Conservation (phyloP, 2,888 invertebrate genomes). For the Nipponacmea schrenckii region DNA sequence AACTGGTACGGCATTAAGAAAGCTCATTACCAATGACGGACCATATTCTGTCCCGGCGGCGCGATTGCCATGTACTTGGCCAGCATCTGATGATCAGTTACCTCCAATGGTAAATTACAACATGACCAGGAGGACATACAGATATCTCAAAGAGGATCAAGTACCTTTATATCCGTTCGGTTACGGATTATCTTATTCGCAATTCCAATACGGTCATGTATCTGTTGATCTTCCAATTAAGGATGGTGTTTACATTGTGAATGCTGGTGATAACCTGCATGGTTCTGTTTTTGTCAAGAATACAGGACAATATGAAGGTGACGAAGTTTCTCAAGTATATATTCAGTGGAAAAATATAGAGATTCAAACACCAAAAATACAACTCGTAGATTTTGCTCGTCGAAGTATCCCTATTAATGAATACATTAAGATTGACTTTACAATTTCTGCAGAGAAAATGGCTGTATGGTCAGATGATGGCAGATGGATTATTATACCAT, state of each 20-base stretch:
- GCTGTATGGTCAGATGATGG: conserved; percentile 45
- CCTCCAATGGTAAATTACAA: conserved; percentile 41
- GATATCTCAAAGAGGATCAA: conserved; percentile 42
- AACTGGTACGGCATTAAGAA: conserved; percentile 51
- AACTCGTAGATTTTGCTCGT: conserved; percentile 48
- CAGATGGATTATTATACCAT: conserved; percentile 42
- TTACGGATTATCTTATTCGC: conserved; percentile 50
- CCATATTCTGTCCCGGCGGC: conserved; percentile 52
- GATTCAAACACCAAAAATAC: conserved; percentile 44
- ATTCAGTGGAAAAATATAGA: conserved; percentile 50
- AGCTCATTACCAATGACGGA: conserved; percentile 39
- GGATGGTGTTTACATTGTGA: conserved; percentile 21
- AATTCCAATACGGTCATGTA: conserved; percentile 37
- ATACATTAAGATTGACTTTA: conserved; percentile 25
- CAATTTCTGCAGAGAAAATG: conserved; percentile 44
- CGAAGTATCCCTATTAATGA: conserved; percentile 28
- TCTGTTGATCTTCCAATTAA: conserved; percentile 21
- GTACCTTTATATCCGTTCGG: conserved; percentile 57
- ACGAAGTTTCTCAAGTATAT: conserved; percentile 60
- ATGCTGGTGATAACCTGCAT: conserved; percentile 44
- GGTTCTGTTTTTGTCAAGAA: conserved; percentile 45
- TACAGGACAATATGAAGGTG: conserved; percentile 43
- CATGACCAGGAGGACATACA: conserved; percentile 54
- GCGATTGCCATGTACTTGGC: conserved; percentile 61
- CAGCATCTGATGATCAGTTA: conserved; percentile 37